Conservation (phyloP, 1,140 invertebrate species). For the Drosophila mojavensis region DNA sequence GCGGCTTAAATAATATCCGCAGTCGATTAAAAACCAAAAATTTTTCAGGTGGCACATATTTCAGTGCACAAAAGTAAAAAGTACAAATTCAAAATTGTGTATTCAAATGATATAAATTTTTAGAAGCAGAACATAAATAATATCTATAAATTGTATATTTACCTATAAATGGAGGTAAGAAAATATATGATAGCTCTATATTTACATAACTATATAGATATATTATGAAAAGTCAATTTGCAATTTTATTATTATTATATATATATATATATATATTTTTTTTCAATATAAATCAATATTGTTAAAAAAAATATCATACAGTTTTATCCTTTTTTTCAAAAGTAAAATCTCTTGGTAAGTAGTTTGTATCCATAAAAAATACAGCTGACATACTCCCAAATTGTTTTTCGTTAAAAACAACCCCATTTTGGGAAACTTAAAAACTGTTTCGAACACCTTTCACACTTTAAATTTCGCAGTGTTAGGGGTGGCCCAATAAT, state of each 20-base stretch:
- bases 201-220: not conserved
- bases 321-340: too few species aligned
- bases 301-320: too few species aligned
- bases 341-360: not conserved
- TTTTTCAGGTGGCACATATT: not conserved
- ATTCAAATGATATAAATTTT: too few species aligned
- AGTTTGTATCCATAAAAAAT: not conserved
- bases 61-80: not conserved
- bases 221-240: not conserved
- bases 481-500: constrained; percentile 63
- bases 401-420: constrained; percentile 14
- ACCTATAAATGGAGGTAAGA: not conserved
- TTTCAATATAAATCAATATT: too few species aligned
- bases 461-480: constrained; percentile 21
- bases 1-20: not conserved
- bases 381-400: not conserved
- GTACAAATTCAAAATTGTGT: too few species aligned
- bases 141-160: not conserved
- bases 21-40: constrained; percentile 13
- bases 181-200: not conserved
- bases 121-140: too few species aligned
- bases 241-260: too few species aligned
- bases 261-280: too few species aligned
- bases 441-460: constrained; percentile 53
- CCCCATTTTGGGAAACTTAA: constrained; percentile 37